Percentiles rank a stretch among this genome's conserved stretches.
These are phyloP conservation scores for Apodemia hepburni DNA, from an alignment of 2,888 invertebrate genomes.

Conservation along the genomic window DNA sequence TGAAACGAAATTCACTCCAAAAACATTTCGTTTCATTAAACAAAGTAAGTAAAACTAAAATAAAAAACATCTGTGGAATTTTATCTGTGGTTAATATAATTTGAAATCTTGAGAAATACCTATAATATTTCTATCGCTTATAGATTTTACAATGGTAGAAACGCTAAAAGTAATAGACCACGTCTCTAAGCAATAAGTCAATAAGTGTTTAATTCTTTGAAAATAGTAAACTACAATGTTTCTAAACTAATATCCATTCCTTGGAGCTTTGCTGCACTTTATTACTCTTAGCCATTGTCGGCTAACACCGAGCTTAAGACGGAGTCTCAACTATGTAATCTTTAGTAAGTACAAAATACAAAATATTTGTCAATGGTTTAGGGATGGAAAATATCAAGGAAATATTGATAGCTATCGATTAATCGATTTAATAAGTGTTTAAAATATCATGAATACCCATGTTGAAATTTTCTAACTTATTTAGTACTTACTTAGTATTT, in stretches of 20 bases:
- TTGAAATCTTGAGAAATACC: background rate
- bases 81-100: background rate
- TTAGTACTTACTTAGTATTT: too few species aligned
- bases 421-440: too few species aligned
- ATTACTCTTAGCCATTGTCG: constrained; percentile 12
- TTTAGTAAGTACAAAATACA: constrained; percentile 2
- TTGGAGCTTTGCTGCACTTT: constrained; percentile 6
- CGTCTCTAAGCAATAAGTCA: constrained; percentile 10
- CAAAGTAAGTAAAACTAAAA: too few species aligned
- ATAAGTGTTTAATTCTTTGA: constrained; percentile 10
- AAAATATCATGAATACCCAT: background rate
- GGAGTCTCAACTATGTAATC: constrained; percentile 10
- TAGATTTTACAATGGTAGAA: background rate
- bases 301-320: constrained; percentile 4
- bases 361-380: constrained; percentile 13
- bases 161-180: constrained; percentile 6
- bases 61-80: too few species aligned
- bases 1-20: too few species aligned
- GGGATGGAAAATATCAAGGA: background rate
- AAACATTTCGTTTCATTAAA: too few species aligned
- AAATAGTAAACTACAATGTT: constrained; percentile 12
- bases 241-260: constrained; percentile 11
- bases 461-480: background rate
- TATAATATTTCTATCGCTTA: background rate
- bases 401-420: background rate